Conservation (phyloP, 2,797 vertebrate genomes). For the Paramormyrops hopkinsi region DNA sequence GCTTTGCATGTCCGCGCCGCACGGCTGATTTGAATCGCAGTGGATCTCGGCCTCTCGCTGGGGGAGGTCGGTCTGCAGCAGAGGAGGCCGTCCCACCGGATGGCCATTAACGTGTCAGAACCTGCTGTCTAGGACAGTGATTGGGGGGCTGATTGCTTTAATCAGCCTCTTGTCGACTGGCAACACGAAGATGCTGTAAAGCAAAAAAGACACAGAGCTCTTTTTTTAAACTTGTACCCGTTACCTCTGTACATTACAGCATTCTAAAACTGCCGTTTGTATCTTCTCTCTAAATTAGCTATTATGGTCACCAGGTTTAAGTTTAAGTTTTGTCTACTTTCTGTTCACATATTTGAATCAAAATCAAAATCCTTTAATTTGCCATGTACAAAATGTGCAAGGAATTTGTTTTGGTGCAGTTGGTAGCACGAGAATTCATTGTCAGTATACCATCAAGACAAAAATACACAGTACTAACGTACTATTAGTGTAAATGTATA, state of each 20-base stretch:
- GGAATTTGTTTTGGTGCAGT: background rate
- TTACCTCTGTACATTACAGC: background rate
- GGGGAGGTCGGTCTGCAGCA: background rate
- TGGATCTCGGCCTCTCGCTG: background rate
- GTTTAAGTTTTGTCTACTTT: background rate
- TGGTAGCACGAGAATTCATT: background rate
- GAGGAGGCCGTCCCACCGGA: background rate
- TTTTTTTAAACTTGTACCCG: background rate
- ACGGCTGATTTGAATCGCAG: background rate
- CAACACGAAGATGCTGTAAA: background rate
- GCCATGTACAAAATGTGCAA: background rate
- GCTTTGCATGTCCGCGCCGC: background rate
- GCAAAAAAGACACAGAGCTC: background rate
- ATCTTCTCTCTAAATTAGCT: background rate
- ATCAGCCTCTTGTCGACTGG: background rate
- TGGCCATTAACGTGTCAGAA: background rate
- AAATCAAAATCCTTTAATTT: background rate
- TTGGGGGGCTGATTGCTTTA: constrained; percentile 10
- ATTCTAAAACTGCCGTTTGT: background rate
- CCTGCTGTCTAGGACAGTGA: constrained; percentile 1
- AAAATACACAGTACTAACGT: background rate
- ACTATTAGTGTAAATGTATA: background rate
- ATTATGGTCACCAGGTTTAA: background rate
- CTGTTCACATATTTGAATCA: background rate
- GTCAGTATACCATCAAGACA: background rate